Evolutionary conservation across 2,888 invertebrate species (phyloP), one percentile per base, ranked within the genome.

Genomic region (Galeruca laticollis): DNA sequence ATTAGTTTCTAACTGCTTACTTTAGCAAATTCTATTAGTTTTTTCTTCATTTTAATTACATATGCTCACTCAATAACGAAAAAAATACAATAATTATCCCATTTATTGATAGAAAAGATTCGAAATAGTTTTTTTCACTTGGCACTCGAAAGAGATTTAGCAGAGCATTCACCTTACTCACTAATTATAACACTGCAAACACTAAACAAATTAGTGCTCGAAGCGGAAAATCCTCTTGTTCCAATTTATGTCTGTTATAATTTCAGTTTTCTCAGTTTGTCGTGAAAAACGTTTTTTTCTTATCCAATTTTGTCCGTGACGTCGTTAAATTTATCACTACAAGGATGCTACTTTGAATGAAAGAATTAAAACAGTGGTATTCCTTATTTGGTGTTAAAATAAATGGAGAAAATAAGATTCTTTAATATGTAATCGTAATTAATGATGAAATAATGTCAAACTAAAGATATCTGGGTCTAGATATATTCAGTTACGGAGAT

Each of bases 161-260:
- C 13, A 37, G 37, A 37, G 1, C 10, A 13, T 37, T 13, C 37
- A 10, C 37, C 13, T 37, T 11, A 10, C 11, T 37, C 37, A 10
- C 26, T 54, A 54, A 54, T 54, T 54, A 54, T 54, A 21, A n/a
- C 54, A 54, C 11, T 26, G 26, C 54, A 54, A 31, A 54, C 54
- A 54, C 54, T 54, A 21, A 54, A 26, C n/a, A 54, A 54, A 54
- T 54, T 13, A 54, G n/a, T 8, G 54, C n/a, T 21, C 26, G 5
- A 54, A 54, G 13, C 54, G 54, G 6, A 26, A 54, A 54, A 26
- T 54, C 54, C 11, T 26, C 26, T 54, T 54, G 54, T 21, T 21
- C 54, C 26, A 54, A n/a, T 54, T 54, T 31, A n/a, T 26, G 54
- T 54, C 26, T 10, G 13, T 26, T 10, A 10, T 21, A 31, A 54